Base-by-base conservation (phyloP, 2,113 vertebrate species). In the Dunckerocampus dactyliophorus region DNA sequence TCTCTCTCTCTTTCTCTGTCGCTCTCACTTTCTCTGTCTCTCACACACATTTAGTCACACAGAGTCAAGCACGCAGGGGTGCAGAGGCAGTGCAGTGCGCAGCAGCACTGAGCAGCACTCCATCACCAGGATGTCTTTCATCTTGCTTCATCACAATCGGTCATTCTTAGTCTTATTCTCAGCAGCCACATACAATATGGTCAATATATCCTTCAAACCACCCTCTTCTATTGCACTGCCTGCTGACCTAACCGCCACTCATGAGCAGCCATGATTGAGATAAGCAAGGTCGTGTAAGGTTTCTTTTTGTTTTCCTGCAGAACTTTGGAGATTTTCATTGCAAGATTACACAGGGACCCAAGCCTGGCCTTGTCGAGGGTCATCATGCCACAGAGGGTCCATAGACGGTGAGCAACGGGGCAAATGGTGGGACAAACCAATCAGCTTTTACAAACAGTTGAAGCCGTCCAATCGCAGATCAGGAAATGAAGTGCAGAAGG, bases 251-350 rank as follows among this genome's bases (percentile, higher is more conserved):
- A 74, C 55, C 64, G 6, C 72, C 71, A 48, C 65, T 67, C 77
- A 75, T 64, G 58, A 84, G 71, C 77, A 71, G 66, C 75, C 65
- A 80, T 80, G 50, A 77, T 77, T 69, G 60, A 81, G 79, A 76
- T 72, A 79, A 77, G 77, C 88, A 89, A 90, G 89, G 87, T 88
- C 85, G 85, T 77, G 72, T 81, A 65, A 86, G 84, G 81, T 71
- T 67, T 65, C 48, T 63, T 71, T 48, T 48, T 50, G 60, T 64
- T 74, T 65, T 65, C 50, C 69, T 67, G 64, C 70, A 64, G 31
- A 52, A 61, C 58, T 65, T 74, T 64, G 50, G 56, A 34, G 66
- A 48, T 52, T 47, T 24, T 53, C 47, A 77, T 74, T 79, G 60
- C 64, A 59, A 74, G 67, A 66, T 63, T 70, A 74, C 65, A 71